These are phyloP conservation scores for Argentina silus DNA, from an alignment of 2,797 vertebrate species.

Conservation along the genomic window DNA sequence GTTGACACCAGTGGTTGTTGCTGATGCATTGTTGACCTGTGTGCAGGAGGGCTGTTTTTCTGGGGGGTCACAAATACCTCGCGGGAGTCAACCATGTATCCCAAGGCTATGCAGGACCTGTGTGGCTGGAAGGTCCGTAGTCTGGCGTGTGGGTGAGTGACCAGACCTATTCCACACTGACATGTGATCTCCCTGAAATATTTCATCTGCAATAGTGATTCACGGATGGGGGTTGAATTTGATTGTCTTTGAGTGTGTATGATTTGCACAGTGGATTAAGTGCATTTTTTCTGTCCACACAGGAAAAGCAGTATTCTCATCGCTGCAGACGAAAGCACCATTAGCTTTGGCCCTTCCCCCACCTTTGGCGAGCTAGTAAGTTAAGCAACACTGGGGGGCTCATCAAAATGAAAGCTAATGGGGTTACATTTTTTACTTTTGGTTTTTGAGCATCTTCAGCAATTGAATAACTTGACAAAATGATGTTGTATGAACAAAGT, in stretches of 20 bases:
- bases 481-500: too few species aligned
- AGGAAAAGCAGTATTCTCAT: slow-evolving; percentile 96
- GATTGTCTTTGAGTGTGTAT: too few species aligned
- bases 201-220: too few species aligned
- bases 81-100: slow-evolving; percentile 98
- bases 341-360: slow-evolving; percentile 95
- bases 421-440: too few species aligned
- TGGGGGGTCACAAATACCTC: slow-evolving; percentile 98
- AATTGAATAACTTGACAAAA: too few species aligned
- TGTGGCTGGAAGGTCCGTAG: slow-evolving; percentile 95
- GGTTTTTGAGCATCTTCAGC: too few species aligned
- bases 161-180: too few species aligned
- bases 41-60: slow-evolving; percentile 91
- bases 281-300: slow-evolving; percentile 17
- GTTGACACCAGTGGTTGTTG: background rate
- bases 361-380: slow-evolving; percentile 96
- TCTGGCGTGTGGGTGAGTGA: slow-evolving; percentile 90
- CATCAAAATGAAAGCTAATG: too few species aligned
- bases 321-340: slow-evolving; percentile 95
- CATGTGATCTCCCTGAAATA: too few species aligned
- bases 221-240: too few species aligned
- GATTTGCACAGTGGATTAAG: background rate
- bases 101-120: slow-evolving; percentile 94
- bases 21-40: background rate
- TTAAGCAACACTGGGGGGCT: background rate